A percentile compares a stretch with the other conserved stretches of the same genome.
phyloP scores from a whole-genome alignment of 2,797 vertebrate species.

The Acipenser oxyrinchus region DNA sequence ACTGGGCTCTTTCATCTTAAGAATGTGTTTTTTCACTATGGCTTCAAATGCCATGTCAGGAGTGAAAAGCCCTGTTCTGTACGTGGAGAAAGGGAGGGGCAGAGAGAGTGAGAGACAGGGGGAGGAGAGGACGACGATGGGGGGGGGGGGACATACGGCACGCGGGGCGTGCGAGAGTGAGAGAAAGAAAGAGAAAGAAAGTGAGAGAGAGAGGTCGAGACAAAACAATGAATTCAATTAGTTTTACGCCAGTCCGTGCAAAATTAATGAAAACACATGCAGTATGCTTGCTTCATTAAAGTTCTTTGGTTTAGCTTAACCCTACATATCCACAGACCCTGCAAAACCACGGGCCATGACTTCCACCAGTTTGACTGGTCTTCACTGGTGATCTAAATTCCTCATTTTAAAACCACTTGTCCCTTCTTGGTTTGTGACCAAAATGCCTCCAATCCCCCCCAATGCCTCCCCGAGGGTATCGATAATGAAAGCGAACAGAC shows the following conservation, averaged over 20 bases:
- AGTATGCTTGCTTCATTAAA: not conserved
- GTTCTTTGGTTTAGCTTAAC: not conserved
- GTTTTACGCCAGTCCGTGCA: slow-evolving; percentile 6
- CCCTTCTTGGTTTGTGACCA: too few relatives aligned
- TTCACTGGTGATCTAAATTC: too few relatives aligned
- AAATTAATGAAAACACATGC: not conserved
- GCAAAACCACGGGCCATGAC: too few relatives aligned
- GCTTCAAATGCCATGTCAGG: slow-evolving; percentile 58
- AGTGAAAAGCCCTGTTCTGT: slow-evolving; percentile 57
- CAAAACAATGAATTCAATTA: slow-evolving; percentile 38
- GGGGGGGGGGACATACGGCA: not conserved
- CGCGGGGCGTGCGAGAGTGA: not conserved
- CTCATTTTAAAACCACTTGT: too few relatives aligned
- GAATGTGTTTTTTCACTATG: slow-evolving; percentile 76
- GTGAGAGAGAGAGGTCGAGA: slow-evolving; percentile 17
- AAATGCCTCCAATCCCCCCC: too few relatives aligned
- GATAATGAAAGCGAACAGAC: too few relatives aligned
- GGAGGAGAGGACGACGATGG: slow-evolving; percentile 8
- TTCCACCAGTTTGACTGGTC: too few relatives aligned
- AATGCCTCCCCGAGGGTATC: too few relatives aligned
- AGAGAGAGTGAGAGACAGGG: not conserved
- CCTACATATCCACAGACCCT: too few relatives aligned
- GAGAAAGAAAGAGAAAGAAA: not conserved
- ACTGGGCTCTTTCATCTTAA: slow-evolving; percentile 85
- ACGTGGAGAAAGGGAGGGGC: slow-evolving; percentile 15